Conservation (phyloP, 2,888 invertebrate species). For the Omphaloscelis lunosa region DNA sequence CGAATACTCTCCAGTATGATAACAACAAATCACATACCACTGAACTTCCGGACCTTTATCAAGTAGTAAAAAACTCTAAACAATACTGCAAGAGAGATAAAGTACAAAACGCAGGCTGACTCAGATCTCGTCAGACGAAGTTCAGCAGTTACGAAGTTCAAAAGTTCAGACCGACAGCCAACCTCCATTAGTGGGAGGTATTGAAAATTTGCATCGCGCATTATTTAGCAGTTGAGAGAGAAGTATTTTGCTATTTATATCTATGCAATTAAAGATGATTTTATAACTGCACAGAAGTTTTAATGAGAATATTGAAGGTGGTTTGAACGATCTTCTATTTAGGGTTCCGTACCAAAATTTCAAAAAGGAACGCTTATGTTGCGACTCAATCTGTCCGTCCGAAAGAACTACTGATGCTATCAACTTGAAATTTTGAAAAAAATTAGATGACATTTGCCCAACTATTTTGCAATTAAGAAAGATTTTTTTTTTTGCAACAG, state of each 20-base stretch:
- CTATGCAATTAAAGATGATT: neutral
- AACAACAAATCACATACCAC: constrained; percentile 13
- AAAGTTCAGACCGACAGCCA: constrained; percentile 49
- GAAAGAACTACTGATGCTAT: too few species aligned
- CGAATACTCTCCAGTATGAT: neutral
- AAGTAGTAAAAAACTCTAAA: constrained; percentile 20
- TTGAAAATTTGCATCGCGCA: constrained; percentile 53
- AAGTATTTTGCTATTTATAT: neutral
- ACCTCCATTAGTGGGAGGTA: constrained; percentile 41
- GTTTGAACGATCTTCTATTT: neutral
- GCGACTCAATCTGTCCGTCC: too few species aligned
- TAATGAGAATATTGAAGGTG: neutral
- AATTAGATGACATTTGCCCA: too few species aligned
- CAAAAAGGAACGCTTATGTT: too few species aligned
- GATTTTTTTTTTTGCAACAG: too few species aligned
- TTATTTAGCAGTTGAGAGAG: constrained; percentile 11
- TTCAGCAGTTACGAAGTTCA: constrained; percentile 57
- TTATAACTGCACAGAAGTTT: neutral
- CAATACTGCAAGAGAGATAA: constrained; percentile 25
- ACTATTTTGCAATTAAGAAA: too few species aligned
- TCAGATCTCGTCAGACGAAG: constrained; percentile 47
- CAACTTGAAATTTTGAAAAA: too few species aligned
- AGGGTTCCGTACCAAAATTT: too few species aligned
- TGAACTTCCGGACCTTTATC: constrained; percentile 20
- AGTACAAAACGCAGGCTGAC: constrained; percentile 43